These are phyloP conservation scores for Zootoca vivipara DNA, from an alignment of 2,113 vertebrate species.

Conservation along the genomic window DNA sequence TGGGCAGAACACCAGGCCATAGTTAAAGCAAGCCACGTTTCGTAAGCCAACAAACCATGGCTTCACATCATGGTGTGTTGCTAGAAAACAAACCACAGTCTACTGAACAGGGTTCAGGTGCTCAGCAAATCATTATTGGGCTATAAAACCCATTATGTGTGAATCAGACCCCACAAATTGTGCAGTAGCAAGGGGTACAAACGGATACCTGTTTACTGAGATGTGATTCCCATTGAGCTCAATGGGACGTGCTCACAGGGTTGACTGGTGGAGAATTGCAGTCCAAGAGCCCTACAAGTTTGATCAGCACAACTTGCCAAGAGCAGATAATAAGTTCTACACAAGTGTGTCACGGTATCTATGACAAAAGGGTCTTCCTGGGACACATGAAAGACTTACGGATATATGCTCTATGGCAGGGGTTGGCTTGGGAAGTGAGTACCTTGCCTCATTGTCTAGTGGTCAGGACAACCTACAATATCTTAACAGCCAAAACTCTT, in stretches of 20 bases:
- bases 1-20: too few relatives aligned
- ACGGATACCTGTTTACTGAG: neutral
- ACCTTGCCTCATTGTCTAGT: too few relatives aligned
- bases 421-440: too few relatives aligned
- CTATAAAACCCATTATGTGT: too few relatives aligned
- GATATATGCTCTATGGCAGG: neutral
- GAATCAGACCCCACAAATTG: too few relatives aligned
- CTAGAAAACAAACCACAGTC: too few relatives aligned
- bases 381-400: neutral
- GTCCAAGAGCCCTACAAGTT: neutral
- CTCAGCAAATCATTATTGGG: too few relatives aligned
- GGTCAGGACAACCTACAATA: neutral
- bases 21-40: too few relatives aligned
- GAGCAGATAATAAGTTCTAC: neutral
- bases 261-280: neutral
- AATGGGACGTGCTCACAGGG: neutral
- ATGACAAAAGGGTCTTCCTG: neutral
- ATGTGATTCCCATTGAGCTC: neutral
- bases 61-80: too few relatives aligned
- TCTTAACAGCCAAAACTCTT: neutral
- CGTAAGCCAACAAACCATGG: too few relatives aligned
- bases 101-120: too few relatives aligned
- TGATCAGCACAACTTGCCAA: neutral
- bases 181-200: neutral
- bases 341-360: neutral